Evolutionary conservation across 2,888 invertebrate species (phyloP).

Genomic region (Leptopilina syphax): DNA sequence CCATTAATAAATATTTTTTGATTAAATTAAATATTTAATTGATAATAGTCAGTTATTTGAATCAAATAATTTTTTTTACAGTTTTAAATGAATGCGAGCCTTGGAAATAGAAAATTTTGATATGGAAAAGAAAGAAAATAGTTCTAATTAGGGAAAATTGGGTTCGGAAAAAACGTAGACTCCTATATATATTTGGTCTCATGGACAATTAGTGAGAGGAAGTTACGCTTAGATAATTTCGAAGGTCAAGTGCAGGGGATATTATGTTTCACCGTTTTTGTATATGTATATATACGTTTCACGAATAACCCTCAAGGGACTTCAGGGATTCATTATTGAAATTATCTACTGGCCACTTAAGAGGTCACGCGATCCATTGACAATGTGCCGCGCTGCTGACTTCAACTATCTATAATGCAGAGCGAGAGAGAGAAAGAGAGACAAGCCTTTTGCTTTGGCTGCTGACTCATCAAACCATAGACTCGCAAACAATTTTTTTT

Average conservation of each 20-base stretch:
- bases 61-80: too few relatives aligned
- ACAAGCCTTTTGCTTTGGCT: neutral
- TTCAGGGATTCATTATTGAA: conserved; percentile 28
- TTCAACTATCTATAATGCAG: neutral
- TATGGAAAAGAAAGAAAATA: too few relatives aligned
- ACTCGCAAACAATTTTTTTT: neutral
- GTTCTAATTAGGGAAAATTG: conserved; percentile 44
- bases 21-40: too few relatives aligned
- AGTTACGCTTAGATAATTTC: conserved; percentile 32
- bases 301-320: conserved; percentile 28
- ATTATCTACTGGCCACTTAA: conserved; percentile 28
- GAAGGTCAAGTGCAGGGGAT: conserved; percentile 36
- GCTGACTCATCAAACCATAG: conserved; percentile 24
- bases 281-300: neutral
- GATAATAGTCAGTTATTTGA: too few relatives aligned
- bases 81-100: too few relatives aligned
- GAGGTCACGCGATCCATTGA: conserved; percentile 39
- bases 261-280: conserved; percentile 35
- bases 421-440: neutral
- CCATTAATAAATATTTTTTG: too few relatives aligned
- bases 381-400: conserved; percentile 35
- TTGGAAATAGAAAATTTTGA: too few relatives aligned
- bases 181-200: neutral
- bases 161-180: conserved; percentile 48
- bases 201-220: conserved; percentile 15